Base-by-base conservation (phyloP, 2,797 vertebrate genomes). In the Synaphobranchus kaupii region DNA sequence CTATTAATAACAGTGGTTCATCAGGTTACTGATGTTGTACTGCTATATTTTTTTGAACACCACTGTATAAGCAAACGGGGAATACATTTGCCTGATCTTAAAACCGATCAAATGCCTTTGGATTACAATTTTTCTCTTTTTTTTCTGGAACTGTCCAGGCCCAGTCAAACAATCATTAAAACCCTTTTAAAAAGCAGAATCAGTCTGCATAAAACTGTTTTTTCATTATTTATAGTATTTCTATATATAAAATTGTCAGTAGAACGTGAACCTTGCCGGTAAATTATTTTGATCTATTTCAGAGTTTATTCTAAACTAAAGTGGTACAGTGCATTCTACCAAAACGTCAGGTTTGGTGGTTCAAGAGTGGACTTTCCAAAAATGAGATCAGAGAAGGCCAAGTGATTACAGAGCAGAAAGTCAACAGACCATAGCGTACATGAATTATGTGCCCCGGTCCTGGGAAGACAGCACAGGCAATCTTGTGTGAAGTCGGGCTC, bases 341-440 rank as follows among this genome's bases (percentile, higher is more conserved):
- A 47, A 47, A 78, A 78, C 3, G 4, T 78, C 73, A 78, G 20
- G 34, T 78, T 20, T 4, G 15, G 34, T 44, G 73, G 34, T 47
- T 44, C 13, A 8, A 22, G 39, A 15, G 28, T 73, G 31, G 31
- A 73, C 28, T 73, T 17, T 39, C 68, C 68, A 73, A 31, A 34
- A 31, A 39, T 68, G 63, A 8, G 22, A 68, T 68, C 7, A n/a
- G 63, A 20, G 2, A n/a, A 3, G 31, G 2, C 4, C 31, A 39
- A 73, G 31, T 73, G 68, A 73, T 73, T 73, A 73, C 31, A 73
- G 68, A 34, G 31, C 68, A 73, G 63, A 68, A 68, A 39, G 68
- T 73, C 31, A 39, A 34, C 31, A 15, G 28, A 73, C 28, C 68
- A 13, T 73, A 17, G 68, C 31, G 0, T 17, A 73, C 13, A 0